Evolutionary conservation across 30 jellyfish, hydroid and myxozoan genomes (phyloP).

Genomic region (Morbakka virulenta): DNA sequence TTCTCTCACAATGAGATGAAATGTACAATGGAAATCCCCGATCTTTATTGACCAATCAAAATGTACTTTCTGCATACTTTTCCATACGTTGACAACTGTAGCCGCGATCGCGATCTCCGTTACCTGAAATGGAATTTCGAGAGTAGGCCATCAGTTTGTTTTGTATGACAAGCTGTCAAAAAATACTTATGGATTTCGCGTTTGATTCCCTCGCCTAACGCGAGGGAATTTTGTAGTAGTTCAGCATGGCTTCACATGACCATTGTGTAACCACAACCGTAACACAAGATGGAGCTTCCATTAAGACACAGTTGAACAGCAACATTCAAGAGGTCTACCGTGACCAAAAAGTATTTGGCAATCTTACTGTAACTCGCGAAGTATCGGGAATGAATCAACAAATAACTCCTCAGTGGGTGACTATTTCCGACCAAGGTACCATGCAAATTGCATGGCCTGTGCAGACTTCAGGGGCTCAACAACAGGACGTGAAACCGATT

Average conservation of each 20-base stretch:
- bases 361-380: background rate
- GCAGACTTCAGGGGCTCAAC: conserved; percentile 45
- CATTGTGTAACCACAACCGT: background rate
- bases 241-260: background rate
- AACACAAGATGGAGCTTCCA: background rate
- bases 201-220: background rate
- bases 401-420: conserved; percentile 58
- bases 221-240: background rate
- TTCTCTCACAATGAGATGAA: too few species aligned
- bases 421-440: conserved; percentile 33
- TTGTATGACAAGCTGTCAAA: background rate
- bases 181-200: background rate
- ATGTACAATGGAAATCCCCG: too few species aligned
- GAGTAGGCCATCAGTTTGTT: background rate
- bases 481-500: conserved; percentile 63
- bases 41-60: background rate
- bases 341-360: background rate
- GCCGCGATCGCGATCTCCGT: conserved; percentile 1
- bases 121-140: background rate
- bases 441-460: conserved; percentile 54
- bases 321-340: background rate
- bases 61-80: background rate
- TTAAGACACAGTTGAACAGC: background rate
- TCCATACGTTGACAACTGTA: background rate
- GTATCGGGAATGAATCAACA: background rate